Base-by-base conservation (phyloP, 1,140 invertebrate species). In the Spodoptera frugiperda region DNA sequence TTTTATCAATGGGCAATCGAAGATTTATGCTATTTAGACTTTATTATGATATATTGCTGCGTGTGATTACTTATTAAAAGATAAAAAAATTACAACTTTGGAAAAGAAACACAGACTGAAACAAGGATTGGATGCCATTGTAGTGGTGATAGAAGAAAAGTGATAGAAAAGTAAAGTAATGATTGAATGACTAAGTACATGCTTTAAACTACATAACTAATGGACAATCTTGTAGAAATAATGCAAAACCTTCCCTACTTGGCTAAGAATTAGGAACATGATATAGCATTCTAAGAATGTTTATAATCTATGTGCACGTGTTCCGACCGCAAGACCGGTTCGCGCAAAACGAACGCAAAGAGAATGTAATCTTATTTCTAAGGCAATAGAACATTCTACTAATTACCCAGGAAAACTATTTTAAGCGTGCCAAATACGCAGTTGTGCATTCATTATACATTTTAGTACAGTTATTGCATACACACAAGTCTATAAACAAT, bases 311-410 rank as follows among this genome's bases (percentile, higher is more conserved):
- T 4, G 1, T 25, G 25, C 25, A 25, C 25, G 33, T 39, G 33
- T 39, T 39, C 33, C 33, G 9, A 10, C 33, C 33, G 9, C 33
- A 39, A 39, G 9, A 39, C 6, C 9, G 5, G 9, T 39, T 39
- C 33, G 9, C 33, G 33, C 11, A 4, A 53, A 61, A 61, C 5
- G 8, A 1, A 33, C 33, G 5, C 30, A n/a, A n/a, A n/a, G 48
- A 48, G 25, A 65, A 21, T 65, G 17, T 51, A 9, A 68, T 19
- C 65, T 68, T 51, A 68, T 68, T 68, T 51, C 25, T 51, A 68
- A 30, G n/a, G 48, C 48, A 68, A 25, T 30, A 30, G n/a, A 51
- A 51, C 48, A 51, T 68, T 30, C 46, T 51, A 1, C 12, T 44
- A 30, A 51, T 51, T 11, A 19, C n/a, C 21, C 33, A 53, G 30